These are phyloP conservation scores for Murina feae DNA, from an alignment of 2,113 vertebrate genomes.

Conservation along the genomic window DNA sequence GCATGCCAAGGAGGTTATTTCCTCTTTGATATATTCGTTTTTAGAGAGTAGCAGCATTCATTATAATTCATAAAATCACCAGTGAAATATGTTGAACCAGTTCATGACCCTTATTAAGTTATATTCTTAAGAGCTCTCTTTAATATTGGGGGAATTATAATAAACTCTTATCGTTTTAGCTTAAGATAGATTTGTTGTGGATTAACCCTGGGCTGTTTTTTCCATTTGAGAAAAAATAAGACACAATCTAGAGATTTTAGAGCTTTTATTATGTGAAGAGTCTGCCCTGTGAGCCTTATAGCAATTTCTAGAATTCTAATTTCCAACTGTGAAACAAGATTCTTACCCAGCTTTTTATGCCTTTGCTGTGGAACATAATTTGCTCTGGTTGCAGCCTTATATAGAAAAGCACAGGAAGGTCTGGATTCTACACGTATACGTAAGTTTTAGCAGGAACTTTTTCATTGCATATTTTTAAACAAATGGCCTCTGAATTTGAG, in stretches of 20 bases:
- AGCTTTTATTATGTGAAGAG: slow-evolving; percentile 33
- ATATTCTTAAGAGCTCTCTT: slow-evolving; percentile 21
- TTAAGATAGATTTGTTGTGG: slow-evolving; percentile 32
- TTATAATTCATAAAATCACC: slow-evolving; percentile 43
- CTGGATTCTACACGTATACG: not conserved
- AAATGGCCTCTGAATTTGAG: not conserved
- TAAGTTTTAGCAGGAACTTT: slow-evolving; percentile 41
- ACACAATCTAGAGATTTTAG: slow-evolving; percentile 20
- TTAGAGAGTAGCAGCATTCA: not conserved
- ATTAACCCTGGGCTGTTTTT: slow-evolving; percentile 28
- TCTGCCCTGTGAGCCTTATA: not conserved
- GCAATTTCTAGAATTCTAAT: slow-evolving; percentile 17
- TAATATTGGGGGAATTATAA: not conserved
- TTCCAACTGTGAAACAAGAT: slow-evolving; percentile 27
- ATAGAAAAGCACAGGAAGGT: slow-evolving; percentile 57
- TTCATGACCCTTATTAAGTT: slow-evolving; percentile 31
- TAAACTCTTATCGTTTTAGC: slow-evolving; percentile 36
- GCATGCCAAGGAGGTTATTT: slow-evolving; percentile 68
- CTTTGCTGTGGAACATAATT: slow-evolving; percentile 46
- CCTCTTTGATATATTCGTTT: slow-evolving; percentile 43
- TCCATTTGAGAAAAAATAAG: not conserved
- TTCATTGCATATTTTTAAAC: slow-evolving; percentile 38
- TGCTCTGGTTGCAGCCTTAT: slow-evolving; percentile 51
- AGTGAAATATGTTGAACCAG: not conserved
- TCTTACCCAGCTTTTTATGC: slow-evolving; percentile 2